phyloP scores from a whole-genome alignment of 1,140 invertebrate genomes.

The Oryzaephilus surinamensis region DNA sequence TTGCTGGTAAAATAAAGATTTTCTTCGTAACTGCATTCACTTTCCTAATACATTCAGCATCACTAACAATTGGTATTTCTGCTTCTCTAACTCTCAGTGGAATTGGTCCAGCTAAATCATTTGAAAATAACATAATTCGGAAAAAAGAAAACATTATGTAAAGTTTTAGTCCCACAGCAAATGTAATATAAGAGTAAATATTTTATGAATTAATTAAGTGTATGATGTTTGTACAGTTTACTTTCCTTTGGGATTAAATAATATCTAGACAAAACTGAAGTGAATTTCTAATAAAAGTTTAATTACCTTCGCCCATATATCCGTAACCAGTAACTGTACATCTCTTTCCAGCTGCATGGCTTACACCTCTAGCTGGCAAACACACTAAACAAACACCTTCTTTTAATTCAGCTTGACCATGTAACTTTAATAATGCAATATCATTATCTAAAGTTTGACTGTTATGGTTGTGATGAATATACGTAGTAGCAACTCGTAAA shows the following conservation, averaged over 20 bases:
- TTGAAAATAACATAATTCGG: conserved; percentile 7
- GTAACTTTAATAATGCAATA: conserved; percentile 85
- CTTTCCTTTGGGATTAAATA: no score
- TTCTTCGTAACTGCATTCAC: conserved; percentile 90
- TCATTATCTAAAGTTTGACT: conserved; percentile 93
- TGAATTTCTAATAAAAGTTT: not conserved
- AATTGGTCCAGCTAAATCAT: conserved; percentile 71
- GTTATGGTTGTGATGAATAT: conserved; percentile 95
- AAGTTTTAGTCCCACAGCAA: no score
- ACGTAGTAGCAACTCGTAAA: conserved; percentile 77
- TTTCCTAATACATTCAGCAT: conserved; percentile 82
- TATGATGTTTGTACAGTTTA: no score
- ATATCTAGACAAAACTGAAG: no score
- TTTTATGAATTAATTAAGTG: no score
- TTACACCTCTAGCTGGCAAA: conserved; percentile 74
- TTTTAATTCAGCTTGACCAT: conserved; percentile 79
- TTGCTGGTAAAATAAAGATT: conserved; percentile 83
- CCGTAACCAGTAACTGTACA: conserved; percentile 91
- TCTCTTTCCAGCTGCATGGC: conserved; percentile 72
- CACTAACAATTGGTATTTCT: conserved; percentile 85
- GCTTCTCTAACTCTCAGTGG: conserved; percentile 80
- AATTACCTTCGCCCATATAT: conserved; percentile 84
- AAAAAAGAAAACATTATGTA: no score
- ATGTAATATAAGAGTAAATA: no score
- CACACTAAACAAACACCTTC: conserved; percentile 77